Conservation (phyloP, 2,113 vertebrate genomes). For the Candoia aspera region DNA sequence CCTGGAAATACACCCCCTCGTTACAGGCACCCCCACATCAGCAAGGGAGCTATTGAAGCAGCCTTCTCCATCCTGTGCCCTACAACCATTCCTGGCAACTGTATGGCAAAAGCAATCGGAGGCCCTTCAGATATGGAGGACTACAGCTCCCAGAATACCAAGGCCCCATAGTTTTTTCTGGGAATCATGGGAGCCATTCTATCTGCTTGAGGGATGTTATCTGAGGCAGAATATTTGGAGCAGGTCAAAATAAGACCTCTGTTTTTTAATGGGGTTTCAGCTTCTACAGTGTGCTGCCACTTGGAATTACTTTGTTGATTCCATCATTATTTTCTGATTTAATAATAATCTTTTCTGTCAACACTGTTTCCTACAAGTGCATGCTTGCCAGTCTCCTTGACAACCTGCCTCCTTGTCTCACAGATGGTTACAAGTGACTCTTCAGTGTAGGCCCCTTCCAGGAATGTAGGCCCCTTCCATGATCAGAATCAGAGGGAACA, state of each 20-base stretch:
- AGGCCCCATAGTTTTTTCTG: neutral
- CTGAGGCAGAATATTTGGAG: neutral
- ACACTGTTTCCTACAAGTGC: neutral
- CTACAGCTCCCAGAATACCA: neutral
- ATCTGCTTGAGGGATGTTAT: neutral
- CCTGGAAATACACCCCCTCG: neutral
- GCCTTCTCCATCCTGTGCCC: neutral
- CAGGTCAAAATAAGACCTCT: neutral
- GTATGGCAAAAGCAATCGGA: no score
- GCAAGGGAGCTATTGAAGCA: neutral
- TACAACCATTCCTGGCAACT: neutral
- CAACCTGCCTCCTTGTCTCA: neutral
- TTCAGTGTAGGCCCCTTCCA: neutral
- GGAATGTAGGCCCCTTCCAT: neutral
- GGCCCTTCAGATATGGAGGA: neutral
- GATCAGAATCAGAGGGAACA: neutral
- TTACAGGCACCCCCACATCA: neutral
- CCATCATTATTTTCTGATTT: neutral
- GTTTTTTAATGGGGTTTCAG: neutral
- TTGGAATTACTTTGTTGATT: neutral
- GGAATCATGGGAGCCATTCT: neutral
- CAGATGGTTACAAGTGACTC: neutral
- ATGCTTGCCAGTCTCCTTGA: neutral
- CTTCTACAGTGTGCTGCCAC: neutral
- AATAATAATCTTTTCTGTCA: neutral